Evolutionary conservation across 2,113 vertebrate genomes (phyloP).

Genomic region (Eretmochelys imbricata): DNA sequence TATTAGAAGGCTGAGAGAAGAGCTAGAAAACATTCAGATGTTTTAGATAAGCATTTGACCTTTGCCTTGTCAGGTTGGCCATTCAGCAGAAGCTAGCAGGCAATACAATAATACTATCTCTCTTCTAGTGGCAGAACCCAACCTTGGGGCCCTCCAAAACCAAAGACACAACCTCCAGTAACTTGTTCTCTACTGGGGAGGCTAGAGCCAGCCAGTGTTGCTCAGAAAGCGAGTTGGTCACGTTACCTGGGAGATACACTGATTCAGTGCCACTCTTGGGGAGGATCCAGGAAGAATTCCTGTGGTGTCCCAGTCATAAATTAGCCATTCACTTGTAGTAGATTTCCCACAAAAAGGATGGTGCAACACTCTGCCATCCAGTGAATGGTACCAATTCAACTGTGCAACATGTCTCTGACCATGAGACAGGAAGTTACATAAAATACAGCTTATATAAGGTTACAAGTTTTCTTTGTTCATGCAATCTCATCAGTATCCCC

Average conservation of each 20-base stretch:
- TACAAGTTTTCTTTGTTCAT: background rate
- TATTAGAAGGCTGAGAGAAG: rapidly evolving
- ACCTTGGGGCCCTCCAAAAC: background rate
- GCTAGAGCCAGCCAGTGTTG: background rate
- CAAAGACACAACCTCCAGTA: background rate
- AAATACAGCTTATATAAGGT: background rate
- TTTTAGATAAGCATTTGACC: background rate
- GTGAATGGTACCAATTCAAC: background rate
- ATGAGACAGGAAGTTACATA: background rate
- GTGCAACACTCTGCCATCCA: background rate
- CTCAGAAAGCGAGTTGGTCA: background rate
- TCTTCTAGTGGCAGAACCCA: background rate
- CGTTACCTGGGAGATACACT: background rate
- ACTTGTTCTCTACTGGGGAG: background rate
- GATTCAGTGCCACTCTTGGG: background rate
- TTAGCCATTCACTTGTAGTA: background rate
- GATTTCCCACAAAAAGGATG: background rate
- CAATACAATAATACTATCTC: background rate
- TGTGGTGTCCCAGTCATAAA: background rate
- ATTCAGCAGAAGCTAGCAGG: background rate
- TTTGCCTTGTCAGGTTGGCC: background rate
- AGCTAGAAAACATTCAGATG: background rate
- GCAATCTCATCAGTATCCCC: rapidly evolving
- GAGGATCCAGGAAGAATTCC: background rate
- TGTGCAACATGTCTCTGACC: background rate